A percentile compares a stretch with the other conserved stretches of the same genome.
Evolutionary conservation across 2,113 vertebrate genomes (phyloP).

Genomic region (Neogale vison): DNA sequence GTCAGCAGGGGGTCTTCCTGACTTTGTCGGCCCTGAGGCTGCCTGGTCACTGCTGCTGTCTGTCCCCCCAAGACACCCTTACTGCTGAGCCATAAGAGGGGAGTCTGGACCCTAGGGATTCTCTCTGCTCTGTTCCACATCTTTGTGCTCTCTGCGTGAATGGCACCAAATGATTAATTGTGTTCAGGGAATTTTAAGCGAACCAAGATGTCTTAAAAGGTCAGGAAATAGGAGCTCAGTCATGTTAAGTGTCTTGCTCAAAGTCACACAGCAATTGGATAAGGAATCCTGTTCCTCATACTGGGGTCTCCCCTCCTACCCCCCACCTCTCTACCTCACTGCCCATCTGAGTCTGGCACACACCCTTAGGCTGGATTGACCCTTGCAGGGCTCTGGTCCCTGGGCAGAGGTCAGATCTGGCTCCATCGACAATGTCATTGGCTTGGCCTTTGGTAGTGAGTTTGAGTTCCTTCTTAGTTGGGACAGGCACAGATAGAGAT

Average conservation of each 20-base stretch:
- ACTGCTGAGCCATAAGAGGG: not conserved
- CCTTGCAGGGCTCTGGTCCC: not conserved
- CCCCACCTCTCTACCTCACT: not conserved
- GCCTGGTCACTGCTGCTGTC: rapidly evolving
- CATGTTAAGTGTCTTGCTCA: not conserved
- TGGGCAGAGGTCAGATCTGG: not conserved
- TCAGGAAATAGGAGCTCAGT: not conserved
- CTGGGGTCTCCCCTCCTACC: not conserved
- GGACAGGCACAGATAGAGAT: not conserved
- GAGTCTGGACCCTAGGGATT: not conserved
- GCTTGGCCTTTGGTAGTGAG: not conserved
- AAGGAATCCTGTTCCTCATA: too few species aligned
- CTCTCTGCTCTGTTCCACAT: not conserved
- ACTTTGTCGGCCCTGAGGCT: not conserved
- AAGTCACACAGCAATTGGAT: not conserved
- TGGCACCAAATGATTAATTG: not conserved
- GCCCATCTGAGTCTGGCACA: not conserved
- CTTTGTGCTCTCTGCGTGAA: not conserved
- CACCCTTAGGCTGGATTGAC: not conserved
- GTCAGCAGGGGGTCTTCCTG: not conserved
- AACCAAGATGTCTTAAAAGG: not conserved
- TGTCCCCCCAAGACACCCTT: not conserved
- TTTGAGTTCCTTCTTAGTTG: not conserved
- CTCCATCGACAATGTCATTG: too few species aligned
- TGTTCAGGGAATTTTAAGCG: not conserved